Evolutionary conservation across 2,113 vertebrate species (phyloP), one percentile per base, ranked within the genome.

Genomic region (Alaudala cheleensis): DNA sequence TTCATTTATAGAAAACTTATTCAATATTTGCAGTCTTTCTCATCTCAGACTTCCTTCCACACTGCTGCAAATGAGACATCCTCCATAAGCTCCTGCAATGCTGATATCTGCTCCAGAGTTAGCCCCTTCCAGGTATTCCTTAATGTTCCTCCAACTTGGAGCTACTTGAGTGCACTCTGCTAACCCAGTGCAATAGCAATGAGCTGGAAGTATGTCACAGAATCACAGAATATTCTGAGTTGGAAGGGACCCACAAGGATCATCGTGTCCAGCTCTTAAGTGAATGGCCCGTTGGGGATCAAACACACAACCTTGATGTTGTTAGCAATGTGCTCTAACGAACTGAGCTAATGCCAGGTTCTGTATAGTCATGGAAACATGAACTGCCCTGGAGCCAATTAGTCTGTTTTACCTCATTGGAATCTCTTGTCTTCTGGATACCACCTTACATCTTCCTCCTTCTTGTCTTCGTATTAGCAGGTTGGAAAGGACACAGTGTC

Each of bases 191-290:
- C 54, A 40, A 26, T 3, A 45, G 23, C 25, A 50, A 4, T 20
- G 29, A 85, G 40, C 51, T 61, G 42, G 22, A 39, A 40, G 56
- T 40, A 23, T 15, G 22, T 44, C 47, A 53, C 33, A n/a, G n/a
- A n/a, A n/a, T n/a, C n/a, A n/a, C n/a, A n/a, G n/a, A n/a, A n/a
- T n/a, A n/a, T n/a, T n/a, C 57, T 72, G 47, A 37, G 12, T 11
- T 74, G 29, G 24, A 57, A 56, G 29, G 28, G 29, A 24, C 12
- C 29, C 24, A 57, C 34, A 57, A 42, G 29, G 42, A 34, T 74
- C n/a, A n/a, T 15, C 0, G 0, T 49, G 50, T n/a, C 24, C 34
- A n/a, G 0, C 42, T n/a, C 24, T 24, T 4, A 24, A n/a, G 29
- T n/a, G 29, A 20, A 49, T 24, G 24, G 60, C 42, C 29, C 60